Conservation (phyloP, 2,797 vertebrate genomes). For the Gambelia wislizenii region DNA sequence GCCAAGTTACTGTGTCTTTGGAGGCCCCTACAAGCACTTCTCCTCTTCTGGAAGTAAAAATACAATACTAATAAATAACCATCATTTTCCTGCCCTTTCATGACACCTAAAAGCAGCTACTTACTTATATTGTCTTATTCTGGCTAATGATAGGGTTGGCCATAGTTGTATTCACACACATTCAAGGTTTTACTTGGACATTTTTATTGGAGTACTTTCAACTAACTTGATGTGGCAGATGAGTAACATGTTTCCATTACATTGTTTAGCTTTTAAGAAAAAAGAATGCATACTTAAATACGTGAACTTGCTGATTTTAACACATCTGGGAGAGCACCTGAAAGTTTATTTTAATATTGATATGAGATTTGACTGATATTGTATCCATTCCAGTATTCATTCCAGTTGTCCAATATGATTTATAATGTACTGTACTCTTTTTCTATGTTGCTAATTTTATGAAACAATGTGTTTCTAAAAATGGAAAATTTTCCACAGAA, state of each 20-base stretch:
- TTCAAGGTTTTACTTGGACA: background rate
- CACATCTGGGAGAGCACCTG: background rate
- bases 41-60: background rate
- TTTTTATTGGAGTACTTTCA: background rate
- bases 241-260: background rate
- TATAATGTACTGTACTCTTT: background rate
- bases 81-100: background rate
- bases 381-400: background rate
- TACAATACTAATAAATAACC: background rate
- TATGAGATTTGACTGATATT: background rate
- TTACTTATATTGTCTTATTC: background rate
- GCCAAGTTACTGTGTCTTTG: background rate
- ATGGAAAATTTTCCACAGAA: background rate
- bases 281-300: background rate
- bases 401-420: conserved; percentile 1
- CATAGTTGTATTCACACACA: background rate
- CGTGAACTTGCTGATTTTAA: background rate
- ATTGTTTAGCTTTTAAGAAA: background rate
- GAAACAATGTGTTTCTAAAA: background rate
- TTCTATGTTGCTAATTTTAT: background rate
- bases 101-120: background rate
- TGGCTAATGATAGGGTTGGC: background rate
- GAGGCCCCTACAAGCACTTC: background rate
- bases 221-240: background rate
- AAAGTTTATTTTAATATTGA: background rate